phyloP scores from a whole-genome alignment of 2,888 invertebrate genomes.

The Dryadula phaetusa region DNA sequence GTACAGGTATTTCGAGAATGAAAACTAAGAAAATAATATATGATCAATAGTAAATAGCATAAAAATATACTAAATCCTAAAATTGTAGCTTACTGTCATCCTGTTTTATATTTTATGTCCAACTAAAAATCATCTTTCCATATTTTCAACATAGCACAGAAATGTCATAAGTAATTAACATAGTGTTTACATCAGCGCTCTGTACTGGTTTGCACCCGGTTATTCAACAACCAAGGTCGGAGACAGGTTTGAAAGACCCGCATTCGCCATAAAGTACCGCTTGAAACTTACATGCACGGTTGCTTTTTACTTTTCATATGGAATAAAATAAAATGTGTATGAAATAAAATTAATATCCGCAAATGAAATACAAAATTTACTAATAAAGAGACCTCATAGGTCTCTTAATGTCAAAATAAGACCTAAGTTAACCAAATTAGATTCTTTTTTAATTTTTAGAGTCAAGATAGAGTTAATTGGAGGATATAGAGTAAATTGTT shows the following conservation, averaged over 20 bases:
- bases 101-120: too few species aligned
- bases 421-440: too few species aligned
- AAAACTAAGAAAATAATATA: too few species aligned
- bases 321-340: not conserved
- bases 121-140: not conserved
- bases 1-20: too few species aligned
- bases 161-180: slow-evolving; percentile 45
- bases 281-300: slow-evolving; percentile 13
- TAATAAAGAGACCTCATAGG: too few species aligned
- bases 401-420: too few species aligned
- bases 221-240: slow-evolving; percentile 65
- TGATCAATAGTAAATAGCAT: too few species aligned
- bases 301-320: not conserved
- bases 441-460: not conserved
- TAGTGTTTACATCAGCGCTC: slow-evolving; percentile 49
- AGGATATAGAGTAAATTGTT: not conserved
- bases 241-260: slow-evolving; percentile 61
- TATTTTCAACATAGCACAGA: slow-evolving; percentile 28
- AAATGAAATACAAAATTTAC: too few species aligned
- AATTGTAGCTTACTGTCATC: not conserved
- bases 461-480: not conserved
- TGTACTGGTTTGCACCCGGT: slow-evolving; percentile 59
- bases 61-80: too few species aligned
- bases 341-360: not conserved
- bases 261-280: slow-evolving; percentile 30